These are phyloP conservation scores for Cyprinella venusta DNA, from an alignment of 2,797 vertebrate genomes.

Conservation along the genomic window DNA sequence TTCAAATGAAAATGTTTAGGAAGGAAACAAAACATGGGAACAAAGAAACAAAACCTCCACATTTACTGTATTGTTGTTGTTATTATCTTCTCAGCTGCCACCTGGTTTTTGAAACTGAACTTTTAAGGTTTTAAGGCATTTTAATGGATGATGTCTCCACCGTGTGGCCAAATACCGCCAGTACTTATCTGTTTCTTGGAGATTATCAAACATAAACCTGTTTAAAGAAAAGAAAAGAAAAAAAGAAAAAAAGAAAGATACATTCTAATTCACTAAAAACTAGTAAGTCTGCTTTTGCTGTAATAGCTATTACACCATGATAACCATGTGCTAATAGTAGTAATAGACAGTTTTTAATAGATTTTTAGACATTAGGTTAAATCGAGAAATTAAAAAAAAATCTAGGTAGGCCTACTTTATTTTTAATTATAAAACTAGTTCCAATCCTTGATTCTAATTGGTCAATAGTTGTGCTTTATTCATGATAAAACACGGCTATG, in stretches of 20 bases:
- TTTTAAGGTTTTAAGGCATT: not conserved
- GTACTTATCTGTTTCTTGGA: not conserved
- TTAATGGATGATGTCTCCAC: not conserved
- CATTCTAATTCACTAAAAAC: not conserved
- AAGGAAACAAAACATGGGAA: not conserved
- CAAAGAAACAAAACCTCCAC: not conserved
- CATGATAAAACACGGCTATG: too few species aligned
- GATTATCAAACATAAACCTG: not conserved
- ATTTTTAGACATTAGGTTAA: not conserved
- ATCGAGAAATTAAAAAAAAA: not conserved
- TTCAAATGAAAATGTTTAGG: not conserved
- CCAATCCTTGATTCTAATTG: too few species aligned
- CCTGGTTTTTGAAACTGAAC: not conserved
- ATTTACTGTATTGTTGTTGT: too few species aligned
- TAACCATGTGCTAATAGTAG: not conserved
- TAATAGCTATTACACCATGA: not conserved
- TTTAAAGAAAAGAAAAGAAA: too few species aligned
- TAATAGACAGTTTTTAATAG: not conserved
- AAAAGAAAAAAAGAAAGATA: too few species aligned
- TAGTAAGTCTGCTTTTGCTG: not conserved
- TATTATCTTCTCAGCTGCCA: not conserved
- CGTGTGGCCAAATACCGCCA: constrained; percentile 27
- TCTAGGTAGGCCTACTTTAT: too few species aligned
- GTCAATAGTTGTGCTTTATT: too few species aligned
- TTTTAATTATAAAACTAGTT: not conserved